Evolutionary conservation across 2,888 invertebrate species (phyloP).

Genomic region (Tetragnatha montana): DNA sequence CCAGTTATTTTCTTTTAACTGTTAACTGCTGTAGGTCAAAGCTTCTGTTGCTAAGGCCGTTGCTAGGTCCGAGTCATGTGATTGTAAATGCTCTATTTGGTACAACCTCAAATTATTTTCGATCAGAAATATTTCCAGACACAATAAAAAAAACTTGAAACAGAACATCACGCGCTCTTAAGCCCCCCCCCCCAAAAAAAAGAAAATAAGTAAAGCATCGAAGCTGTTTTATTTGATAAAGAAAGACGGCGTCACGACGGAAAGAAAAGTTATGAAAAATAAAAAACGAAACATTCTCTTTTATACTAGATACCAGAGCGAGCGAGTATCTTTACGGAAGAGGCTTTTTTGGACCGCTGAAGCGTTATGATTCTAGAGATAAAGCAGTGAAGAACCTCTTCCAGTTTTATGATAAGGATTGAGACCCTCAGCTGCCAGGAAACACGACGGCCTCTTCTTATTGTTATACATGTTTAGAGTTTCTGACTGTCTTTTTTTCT

Average conservation of each 20-base stretch:
- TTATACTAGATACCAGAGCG: not conserved
- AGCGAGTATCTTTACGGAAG: not conserved
- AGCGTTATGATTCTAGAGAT: constrained; percentile 15
- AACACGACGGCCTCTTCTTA: not conserved
- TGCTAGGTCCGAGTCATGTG: no score
- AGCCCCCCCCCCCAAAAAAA: not conserved
- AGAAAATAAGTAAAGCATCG: not conserved
- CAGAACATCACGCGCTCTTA: not conserved
- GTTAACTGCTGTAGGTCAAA: no score
- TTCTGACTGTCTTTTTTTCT: not conserved
- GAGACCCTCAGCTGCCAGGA: not conserved
- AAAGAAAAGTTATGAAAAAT: not conserved
- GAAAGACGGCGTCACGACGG: not conserved
- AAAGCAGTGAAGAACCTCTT: constrained; percentile 1
- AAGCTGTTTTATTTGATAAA: not conserved
- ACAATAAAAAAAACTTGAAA: not conserved
- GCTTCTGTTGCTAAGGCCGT: no score
- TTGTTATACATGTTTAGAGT: not conserved
- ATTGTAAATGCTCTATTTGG: no score
- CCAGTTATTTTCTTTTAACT: no score
- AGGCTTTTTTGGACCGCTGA: constrained; percentile 4
- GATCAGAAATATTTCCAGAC: not conserved
- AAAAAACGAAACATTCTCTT: not conserved
- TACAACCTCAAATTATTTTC: no score
- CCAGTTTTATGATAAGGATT: constrained; percentile 6